Conservation (phyloP, 2,888 invertebrate species). For the Rotaria sp. region DNA sequence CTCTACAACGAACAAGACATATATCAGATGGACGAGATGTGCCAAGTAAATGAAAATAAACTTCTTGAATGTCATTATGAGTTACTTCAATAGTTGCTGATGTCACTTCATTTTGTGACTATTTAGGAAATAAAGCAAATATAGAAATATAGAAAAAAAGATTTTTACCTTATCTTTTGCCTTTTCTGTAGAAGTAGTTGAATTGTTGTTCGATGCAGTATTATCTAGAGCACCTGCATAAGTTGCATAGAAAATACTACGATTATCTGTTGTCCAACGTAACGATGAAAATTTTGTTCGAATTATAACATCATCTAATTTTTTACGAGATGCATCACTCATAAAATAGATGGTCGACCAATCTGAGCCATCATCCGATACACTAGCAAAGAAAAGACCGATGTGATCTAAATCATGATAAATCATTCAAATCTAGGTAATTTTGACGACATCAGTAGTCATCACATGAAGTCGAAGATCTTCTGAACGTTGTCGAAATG, state of each 20-base stretch:
- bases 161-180: too few species aligned
- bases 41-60: conserved; percentile 81
- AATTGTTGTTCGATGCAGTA: background rate
- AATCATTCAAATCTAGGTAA: too few species aligned
- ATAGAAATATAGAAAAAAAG: too few species aligned
- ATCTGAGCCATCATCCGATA: conserved; percentile 76
- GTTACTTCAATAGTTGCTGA: background rate
- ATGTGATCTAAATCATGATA: too few species aligned
- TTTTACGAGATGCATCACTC: conserved; percentile 62
- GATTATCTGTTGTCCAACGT: conserved; percentile 87
- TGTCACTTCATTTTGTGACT: too few species aligned
- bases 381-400: conserved; percentile 52
- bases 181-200: background rate
- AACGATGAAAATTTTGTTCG: conserved; percentile 84
- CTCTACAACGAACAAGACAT: conserved; percentile 42
- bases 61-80: conserved; percentile 59
- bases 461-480: background rate
- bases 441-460: too few species aligned
- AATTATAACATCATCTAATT: conserved; percentile 67
- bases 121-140: too few species aligned
- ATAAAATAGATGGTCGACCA: conserved; percentile 72
- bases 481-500: background rate
- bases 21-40: conserved; percentile 78
- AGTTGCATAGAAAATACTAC: conserved; percentile 79
- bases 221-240: conserved; percentile 12